A percentile compares a stretch with the other conserved stretches of the same genome.
These are phyloP conservation scores for Argyresthia albistria DNA, from an alignment of 2,888 invertebrate species.

Conservation along the genomic window DNA sequence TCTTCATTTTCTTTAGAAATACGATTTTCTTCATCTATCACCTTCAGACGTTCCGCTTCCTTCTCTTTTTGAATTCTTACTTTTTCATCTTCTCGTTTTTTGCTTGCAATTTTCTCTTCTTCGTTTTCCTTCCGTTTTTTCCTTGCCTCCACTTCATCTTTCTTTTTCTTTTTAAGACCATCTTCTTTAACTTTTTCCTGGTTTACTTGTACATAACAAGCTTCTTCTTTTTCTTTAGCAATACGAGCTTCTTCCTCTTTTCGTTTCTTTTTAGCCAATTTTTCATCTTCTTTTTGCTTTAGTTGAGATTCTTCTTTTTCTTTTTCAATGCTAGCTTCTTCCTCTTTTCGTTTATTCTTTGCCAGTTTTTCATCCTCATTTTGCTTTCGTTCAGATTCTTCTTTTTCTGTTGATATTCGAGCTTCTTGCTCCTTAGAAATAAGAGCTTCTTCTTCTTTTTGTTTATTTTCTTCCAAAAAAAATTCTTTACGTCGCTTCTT, in stretches of 20 bases:
- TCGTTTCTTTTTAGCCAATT: constrained; percentile 2
- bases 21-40: constrained; percentile 10
- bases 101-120: constrained; percentile 10
- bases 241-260: constrained; percentile 2
- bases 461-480: neutral
- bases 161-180: constrained; percentile 12
- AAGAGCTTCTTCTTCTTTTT: too few species aligned
- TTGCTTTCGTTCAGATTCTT: constrained; percentile 7
- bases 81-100: constrained; percentile 11
- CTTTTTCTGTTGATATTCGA: neutral
- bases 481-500: neutral
- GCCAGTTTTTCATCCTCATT: neutral
- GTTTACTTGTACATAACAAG: constrained; percentile 10
- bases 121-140: constrained; percentile 12
- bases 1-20: constrained; percentile 12
- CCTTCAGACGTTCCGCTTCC: constrained; percentile 3
- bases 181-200: constrained; percentile 11
- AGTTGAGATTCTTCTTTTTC: constrained; percentile 11
- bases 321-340: too few species aligned
- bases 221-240: neutral
- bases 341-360: constrained; percentile 6
- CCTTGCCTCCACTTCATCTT: constrained; percentile 12
- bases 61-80: constrained; percentile 11
- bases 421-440: neutral
- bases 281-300: constrained; percentile 7